Base-by-base conservation (phyloP, 2,113 vertebrate species). In the Haemorhous mexicanus region DNA sequence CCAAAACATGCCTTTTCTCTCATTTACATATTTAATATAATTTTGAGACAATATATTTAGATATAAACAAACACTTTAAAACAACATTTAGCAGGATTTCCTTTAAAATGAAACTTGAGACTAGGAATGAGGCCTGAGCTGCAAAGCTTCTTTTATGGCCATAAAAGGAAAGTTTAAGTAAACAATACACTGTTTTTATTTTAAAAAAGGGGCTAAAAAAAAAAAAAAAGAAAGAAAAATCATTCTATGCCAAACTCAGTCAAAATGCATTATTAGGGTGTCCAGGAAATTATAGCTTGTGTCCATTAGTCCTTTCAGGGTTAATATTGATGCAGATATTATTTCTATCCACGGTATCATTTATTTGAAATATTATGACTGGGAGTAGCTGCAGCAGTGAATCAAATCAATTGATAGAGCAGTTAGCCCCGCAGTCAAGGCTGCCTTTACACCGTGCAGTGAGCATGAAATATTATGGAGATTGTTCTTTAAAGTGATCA, bases 281-380 rank as follows among this genome's bases (percentile, higher is more conserved):
- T 98, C 98, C 98, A 97, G 98, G 97, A 99, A 99, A 99, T 99
- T 98, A 98, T 98, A 98, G 98, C 98, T 98, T 93, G 97, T 98
- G 98, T 99, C 99, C 99, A 99, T 99, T 99, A 99, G 98, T 99
- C 98, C 98, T 99, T 99, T 99, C 99, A 99, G 98, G 98, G 98
- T 99, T 99, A 99, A 99, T 99, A 99, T 99, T 99, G 99, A 99
- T 99, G 99, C 98, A 99, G 99, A 99, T 99, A 99, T 99, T 99
- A 99, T 99, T 99, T 99, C 98, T 98, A 99, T 98, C 98, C 98
- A 98, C 95, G 98, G 98, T 98, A 98, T 99, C 99, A 99, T 99
- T 99, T 99, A 98, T 99, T 99, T 99, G 99, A 99, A 99, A 99
- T 99, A 99, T 99, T 99, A 98, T 98, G 99, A 99, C 98, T 97